Conservation (phyloP, 2,113 vertebrate genomes). For the Elephantulus edwardii region DNA sequence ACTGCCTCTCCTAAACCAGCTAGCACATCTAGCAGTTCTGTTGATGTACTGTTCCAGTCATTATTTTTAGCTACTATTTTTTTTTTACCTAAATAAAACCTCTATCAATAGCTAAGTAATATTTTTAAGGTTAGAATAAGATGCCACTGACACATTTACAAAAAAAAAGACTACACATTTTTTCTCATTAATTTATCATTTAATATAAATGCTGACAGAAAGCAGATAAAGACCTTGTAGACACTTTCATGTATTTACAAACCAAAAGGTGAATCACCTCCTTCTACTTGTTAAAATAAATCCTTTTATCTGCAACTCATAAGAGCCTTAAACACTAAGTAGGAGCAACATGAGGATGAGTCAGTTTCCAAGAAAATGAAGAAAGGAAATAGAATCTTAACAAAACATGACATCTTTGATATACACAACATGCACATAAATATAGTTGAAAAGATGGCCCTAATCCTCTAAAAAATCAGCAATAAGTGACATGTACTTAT, state of each 20-base stretch:
- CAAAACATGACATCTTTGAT: constrained; percentile 66
- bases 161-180: constrained; percentile 48
- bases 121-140: constrained; percentile 16
- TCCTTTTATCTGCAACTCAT: constrained; percentile 78
- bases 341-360: constrained; percentile 73
- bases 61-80: neutral
- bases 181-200: constrained; percentile 83
- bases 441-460: constrained; percentile 36
- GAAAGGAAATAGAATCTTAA: constrained; percentile 68
- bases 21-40: too few species aligned
- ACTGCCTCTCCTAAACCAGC: too few species aligned
- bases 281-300: constrained; percentile 64
- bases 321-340: constrained; percentile 71
- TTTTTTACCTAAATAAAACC: neutral
- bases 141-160: constrained; percentile 44
- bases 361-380: constrained; percentile 71
- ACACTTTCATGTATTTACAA: constrained; percentile 83
- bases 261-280: constrained; percentile 74
- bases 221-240: constrained; percentile 82
- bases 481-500: constrained; percentile 44
- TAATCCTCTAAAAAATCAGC: constrained; percentile 45
- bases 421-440: constrained; percentile 69
- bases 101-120: neutral
- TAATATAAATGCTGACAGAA: constrained; percentile 86
- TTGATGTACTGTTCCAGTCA: too few species aligned